Evolutionary conservation across 2,888 invertebrate species (phyloP).

Genomic region (Sinelater perroti): DNA sequence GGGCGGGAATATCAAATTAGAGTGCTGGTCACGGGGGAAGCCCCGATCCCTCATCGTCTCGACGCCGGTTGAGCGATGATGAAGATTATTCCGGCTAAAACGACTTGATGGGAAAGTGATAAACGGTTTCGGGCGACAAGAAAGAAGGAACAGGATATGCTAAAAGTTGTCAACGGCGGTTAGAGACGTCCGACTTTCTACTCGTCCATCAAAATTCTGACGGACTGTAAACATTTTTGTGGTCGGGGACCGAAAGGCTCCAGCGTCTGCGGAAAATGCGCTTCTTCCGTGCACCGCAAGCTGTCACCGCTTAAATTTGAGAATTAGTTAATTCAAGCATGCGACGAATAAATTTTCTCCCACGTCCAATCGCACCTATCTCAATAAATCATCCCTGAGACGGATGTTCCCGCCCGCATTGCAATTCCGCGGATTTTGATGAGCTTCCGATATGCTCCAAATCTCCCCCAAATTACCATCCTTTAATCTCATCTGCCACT

Average conservation of each 20-base stretch:
- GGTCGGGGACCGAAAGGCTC: not conserved
- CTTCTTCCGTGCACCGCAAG: no score
- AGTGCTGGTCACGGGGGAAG: slow-evolving; percentile 36
- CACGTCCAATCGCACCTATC: slow-evolving; percentile 39
- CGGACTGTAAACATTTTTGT: slow-evolving; percentile 12
- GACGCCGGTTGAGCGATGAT: slow-evolving; percentile 42
- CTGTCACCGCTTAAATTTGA: slow-evolving; percentile 25
- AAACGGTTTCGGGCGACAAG: slow-evolving; percentile 39
- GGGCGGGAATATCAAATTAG: slow-evolving; percentile 35
- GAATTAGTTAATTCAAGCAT: slow-evolving; percentile 35
- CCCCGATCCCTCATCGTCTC: slow-evolving; percentile 39
- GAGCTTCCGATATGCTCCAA: slow-evolving; percentile 59
- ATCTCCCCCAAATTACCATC: slow-evolving; percentile 58
- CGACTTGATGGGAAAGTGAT: slow-evolving; percentile 44
- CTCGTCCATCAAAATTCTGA: slow-evolving; percentile 18
- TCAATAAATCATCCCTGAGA: slow-evolving; percentile 53
- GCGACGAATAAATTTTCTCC: slow-evolving; percentile 31
- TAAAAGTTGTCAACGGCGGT: slow-evolving; percentile 28
- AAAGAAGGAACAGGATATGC: slow-evolving; percentile 29
- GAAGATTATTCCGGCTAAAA: slow-evolving; percentile 42
- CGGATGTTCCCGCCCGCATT: slow-evolving; percentile 54
- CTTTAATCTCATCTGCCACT: slow-evolving; percentile 51
- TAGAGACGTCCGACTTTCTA: slow-evolving; percentile 18
- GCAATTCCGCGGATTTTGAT: slow-evolving; percentile 58
- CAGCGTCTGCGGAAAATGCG: not conserved